Evolutionary conservation across 2,888 invertebrate species (phyloP), one percentile per base, ranked within the genome.

Genomic region (Noctua janthina): DNA sequence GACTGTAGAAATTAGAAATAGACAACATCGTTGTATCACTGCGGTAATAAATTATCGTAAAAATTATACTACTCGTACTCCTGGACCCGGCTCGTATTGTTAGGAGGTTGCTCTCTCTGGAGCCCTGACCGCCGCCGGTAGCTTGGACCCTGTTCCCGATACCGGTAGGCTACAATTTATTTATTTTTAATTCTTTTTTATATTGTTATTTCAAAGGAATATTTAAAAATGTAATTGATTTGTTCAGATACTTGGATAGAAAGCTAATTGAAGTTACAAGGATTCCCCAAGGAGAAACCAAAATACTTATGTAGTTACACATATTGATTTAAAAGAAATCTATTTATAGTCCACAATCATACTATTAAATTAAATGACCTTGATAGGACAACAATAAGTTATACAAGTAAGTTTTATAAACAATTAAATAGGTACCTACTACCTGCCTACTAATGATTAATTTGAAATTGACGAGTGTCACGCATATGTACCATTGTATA

Each of bases 401-500:
- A 84, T 46, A 64, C 49, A 62, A 46, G n/a, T 81, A 35, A 71
- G 29, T 85, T 74, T 74, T 39, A 56, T 15, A 82, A 74, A 76
- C 83, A 86, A 86, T 74, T 59, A 76, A 67, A 83, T n/a, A 15
- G 4, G 68, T 46, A 29, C n/a, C 1, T 17, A 35, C 35, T 35
- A 35, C 35, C 35, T 35, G 3, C 35, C 35, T 35, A 46, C 17
- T 74, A 68, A 86, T 86, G 64, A 83, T 72, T 79, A 80, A 86
- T 86, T 76, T 43, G 62, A 82, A 88, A 87, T 76, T 76, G 87
- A 74, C 75, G 59, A 70, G 11, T 67, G 76, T 81, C 89, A 89
- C 89, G 89, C 89, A 88, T 79, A 17, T 1, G 23, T 17, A 46
- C 82, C 62, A 73, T 76, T 82, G 67, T 29, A 49, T 62, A 74